Conservation (phyloP, 2,888 invertebrate genomes). For the Entomobrya proxima region DNA sequence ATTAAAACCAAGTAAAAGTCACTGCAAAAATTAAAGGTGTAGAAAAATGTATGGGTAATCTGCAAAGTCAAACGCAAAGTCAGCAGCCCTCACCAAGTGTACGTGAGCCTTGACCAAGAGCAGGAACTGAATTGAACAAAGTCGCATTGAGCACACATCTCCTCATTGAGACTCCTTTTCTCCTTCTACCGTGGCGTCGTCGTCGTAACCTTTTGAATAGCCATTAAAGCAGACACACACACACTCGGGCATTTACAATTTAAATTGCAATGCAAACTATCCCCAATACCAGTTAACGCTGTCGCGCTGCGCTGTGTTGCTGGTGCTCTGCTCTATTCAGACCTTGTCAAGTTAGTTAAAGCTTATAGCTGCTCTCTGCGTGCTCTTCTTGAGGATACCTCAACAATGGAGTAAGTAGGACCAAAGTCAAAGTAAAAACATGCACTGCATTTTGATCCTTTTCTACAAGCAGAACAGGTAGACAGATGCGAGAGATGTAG, state of each 20-base stretch:
- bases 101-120: slow-evolving; percentile 55
- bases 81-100: slow-evolving; percentile 32
- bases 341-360: slow-evolving; percentile 45
- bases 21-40: background rate
- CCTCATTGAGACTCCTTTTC: slow-evolving; percentile 27
- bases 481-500: background rate
- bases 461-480: background rate
- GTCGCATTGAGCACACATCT: slow-evolving; percentile 25
- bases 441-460: background rate
- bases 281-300: slow-evolving; percentile 27
- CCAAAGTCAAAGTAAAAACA: background rate
- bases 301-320: background rate
- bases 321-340: background rate
- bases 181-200: slow-evolving; percentile 15
- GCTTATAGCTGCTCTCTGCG: slow-evolving; percentile 25
- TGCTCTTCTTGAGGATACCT: slow-evolving; percentile 49
- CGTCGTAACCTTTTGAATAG: background rate
- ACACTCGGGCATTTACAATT: background rate
- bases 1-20: too few species aligned
- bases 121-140: slow-evolving; percentile 54
- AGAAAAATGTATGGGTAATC: background rate
- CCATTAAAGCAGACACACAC: background rate
- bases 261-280: background rate
- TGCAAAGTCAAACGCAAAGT: background rate
- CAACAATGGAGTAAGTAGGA: slow-evolving; percentile 61